These are phyloP conservation scores for Philaethria dido DNA, from an alignment of 2,888 invertebrate species.

Conservation along the genomic window DNA sequence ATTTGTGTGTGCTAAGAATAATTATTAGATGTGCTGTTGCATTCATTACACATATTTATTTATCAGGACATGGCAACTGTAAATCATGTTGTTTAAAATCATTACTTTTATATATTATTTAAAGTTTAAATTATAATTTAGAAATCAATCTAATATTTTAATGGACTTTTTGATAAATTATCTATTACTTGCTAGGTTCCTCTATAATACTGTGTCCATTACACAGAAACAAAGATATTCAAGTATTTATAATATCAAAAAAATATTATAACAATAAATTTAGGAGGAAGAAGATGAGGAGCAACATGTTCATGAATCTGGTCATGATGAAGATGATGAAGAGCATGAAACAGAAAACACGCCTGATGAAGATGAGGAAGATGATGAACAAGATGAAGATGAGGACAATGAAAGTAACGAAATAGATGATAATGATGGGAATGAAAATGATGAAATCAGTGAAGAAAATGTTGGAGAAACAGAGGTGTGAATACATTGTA, in stretches of 20 bases:
- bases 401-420: constrained; percentile 48
- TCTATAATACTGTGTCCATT: too few species aligned
- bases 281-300: constrained; percentile 52
- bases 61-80: neutral
- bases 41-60: neutral
- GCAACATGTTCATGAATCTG: constrained; percentile 59
- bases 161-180: too few species aligned
- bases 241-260: neutral
- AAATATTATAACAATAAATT: constrained; percentile 21
- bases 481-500: constrained; percentile 37
- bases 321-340: constrained; percentile 51
- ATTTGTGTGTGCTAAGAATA: neutral
- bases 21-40: neutral
- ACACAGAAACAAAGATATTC: neutral
- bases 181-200: too few species aligned
- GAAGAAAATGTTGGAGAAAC: constrained; percentile 40
- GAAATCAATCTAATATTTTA: too few species aligned
- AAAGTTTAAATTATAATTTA: too few species aligned
- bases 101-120: neutral
- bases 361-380: constrained; percentile 51
- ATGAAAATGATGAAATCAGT: constrained; percentile 52
- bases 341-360: constrained; percentile 51
- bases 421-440: constrained; percentile 48
- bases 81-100: neutral
- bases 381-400: constrained; percentile 50